phyloP scores from a whole-genome alignment of 1,140 invertebrate genomes.

The Paramacrobiotus metropolitanus region DNA sequence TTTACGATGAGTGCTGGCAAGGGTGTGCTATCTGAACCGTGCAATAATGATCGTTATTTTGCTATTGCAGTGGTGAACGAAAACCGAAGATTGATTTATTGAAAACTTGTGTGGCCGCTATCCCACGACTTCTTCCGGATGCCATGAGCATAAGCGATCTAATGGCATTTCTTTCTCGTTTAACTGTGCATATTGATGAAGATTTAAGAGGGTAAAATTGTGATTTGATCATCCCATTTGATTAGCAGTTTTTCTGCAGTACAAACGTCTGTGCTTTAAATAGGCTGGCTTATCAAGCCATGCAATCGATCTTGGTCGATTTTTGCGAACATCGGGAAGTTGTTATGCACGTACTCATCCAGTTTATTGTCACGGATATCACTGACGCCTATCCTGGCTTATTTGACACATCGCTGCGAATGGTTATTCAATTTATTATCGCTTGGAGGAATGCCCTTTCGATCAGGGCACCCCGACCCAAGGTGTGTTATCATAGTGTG shows the following conservation, averaged over 20 bases:
- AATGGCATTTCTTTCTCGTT: conserved; percentile 63
- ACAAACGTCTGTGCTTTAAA: background rate
- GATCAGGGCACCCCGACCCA: background rate
- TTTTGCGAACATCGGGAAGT: conserved; percentile 92
- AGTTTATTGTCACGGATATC: conserved; percentile 78
- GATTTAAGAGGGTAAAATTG: conserved; percentile 27
- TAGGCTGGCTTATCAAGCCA: conserved; percentile 66
- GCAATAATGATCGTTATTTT: conserved; percentile 3
- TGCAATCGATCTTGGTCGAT: conserved; percentile 82
- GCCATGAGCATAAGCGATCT: conserved; percentile 79
- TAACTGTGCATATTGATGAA: conserved; percentile 54
- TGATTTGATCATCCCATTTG: background rate
- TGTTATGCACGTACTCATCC: conserved; percentile 70
- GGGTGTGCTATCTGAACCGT: background rate
- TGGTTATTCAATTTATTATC: conserved; percentile 69
- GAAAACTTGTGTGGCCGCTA: conserved; percentile 88
- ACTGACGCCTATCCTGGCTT: conserved; percentile 59
- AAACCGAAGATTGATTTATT: conserved; percentile 95
- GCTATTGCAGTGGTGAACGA: conserved; percentile 47
- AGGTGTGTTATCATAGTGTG: too few species aligned
- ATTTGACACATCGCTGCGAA: conserved; percentile 74
- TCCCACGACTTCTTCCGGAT: conserved; percentile 86
- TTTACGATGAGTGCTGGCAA: background rate
- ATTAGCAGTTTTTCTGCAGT: background rate
- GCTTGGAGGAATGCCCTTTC: conserved; percentile 57